Evolutionary conservation across 2,113 vertebrate species (phyloP).

Genomic region (Plestiodon gilberti): DNA sequence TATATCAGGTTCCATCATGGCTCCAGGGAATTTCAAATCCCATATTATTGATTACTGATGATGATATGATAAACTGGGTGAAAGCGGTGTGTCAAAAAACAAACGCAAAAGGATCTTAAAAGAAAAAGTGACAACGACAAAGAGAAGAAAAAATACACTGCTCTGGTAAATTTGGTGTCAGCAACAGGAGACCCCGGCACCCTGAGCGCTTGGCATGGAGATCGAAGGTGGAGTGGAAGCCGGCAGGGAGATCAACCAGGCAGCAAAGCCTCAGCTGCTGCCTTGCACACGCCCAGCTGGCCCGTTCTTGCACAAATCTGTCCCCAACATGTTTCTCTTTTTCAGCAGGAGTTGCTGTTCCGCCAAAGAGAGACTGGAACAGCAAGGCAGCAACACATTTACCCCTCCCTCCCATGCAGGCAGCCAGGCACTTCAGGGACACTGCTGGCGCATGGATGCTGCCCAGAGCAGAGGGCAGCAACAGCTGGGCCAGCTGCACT

Average conservation of each 20-base stretch:
- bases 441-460: fast-evolving
- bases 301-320: neutral
- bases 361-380: too few species aligned
- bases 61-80: conserved; percentile 75
- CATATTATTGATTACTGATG: conserved; percentile 80
- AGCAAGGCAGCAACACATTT: too few species aligned
- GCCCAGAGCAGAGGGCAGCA: fast-evolving
- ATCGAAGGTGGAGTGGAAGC: neutral
- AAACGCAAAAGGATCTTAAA: conserved; percentile 54
- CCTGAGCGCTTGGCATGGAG: neutral
- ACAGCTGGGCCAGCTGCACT: neutral
- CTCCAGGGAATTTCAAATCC: conserved; percentile 84
- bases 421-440: neutral
- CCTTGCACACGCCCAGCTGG: too few species aligned
- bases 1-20: conserved; percentile 89
- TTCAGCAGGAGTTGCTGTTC: too few species aligned
- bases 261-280: fast-evolving
- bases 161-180: conserved; percentile 58
- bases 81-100: conserved; percentile 77
- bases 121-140: conserved; percentile 40
- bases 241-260: conserved; percentile 3
- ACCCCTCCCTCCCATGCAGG: too few species aligned
- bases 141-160: conserved; percentile 58
- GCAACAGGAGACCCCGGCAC: neutral
- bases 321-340: too few species aligned